Evolutionary conservation across 1,140 invertebrate genomes (phyloP).

Genomic region (Drosophila athabasca): DNA sequence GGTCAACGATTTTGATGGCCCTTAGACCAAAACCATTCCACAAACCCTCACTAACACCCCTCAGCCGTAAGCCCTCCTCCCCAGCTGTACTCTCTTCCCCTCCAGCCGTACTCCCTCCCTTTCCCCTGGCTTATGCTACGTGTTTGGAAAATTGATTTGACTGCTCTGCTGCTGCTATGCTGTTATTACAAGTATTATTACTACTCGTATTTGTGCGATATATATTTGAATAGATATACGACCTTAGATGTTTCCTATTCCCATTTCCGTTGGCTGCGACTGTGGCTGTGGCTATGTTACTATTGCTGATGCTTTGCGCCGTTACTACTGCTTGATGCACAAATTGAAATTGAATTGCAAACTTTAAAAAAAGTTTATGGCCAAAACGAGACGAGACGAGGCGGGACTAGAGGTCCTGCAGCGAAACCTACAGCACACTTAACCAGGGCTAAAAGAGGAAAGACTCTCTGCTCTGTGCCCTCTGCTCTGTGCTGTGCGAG

Average conservation of each 20-base stretch:
- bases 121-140: slow-evolving; percentile 42
- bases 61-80: too few species aligned
- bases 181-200: slow-evolving; percentile 57
- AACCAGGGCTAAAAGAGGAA: slow-evolving; percentile 22
- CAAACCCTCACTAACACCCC: slow-evolving; percentile 12
- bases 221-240: slow-evolving; percentile 33
- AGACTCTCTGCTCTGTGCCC: slow-evolving; percentile 1
- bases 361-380: slow-evolving; percentile 77
- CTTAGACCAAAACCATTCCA: slow-evolving; percentile 17
- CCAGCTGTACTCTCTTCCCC: too few species aligned
- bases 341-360: slow-evolving; percentile 81
- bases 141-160: slow-evolving; percentile 72
- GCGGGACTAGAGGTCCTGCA: background rate
- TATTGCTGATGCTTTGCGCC: background rate
- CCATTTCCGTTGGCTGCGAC: slow-evolving; percentile 26
- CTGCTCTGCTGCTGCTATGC: slow-evolving; percentile 14
- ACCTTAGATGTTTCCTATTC: slow-evolving; percentile 20
- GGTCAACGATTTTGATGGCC: slow-evolving; percentile 66
- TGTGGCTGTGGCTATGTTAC: slow-evolving; percentile 16
- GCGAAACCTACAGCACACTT: slow-evolving; percentile 35
- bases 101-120: background rate
- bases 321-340: slow-evolving; percentile 24
- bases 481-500: slow-evolving; percentile 4
- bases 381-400: slow-evolving; percentile 51
- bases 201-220: slow-evolving; percentile 44